A percentile compares a stretch with the other conserved stretches of the same genome.
Conservation (phyloP, 2,797 vertebrate genomes). For the Champsocephalus esox region DNA sequence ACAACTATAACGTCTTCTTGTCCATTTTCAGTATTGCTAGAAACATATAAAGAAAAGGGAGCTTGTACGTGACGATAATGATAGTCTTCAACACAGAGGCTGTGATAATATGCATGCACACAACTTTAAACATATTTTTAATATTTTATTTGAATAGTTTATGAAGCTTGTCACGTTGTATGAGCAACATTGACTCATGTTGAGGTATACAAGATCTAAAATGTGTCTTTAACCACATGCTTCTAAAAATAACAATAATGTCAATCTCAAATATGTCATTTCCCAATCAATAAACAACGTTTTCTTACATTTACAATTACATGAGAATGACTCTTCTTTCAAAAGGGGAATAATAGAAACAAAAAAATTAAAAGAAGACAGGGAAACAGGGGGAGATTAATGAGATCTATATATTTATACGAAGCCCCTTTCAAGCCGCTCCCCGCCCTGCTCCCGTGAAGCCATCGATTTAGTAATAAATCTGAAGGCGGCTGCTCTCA, state of each 20-base stretch:
- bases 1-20: neutral
- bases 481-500: constrained; percentile 62
- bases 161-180: neutral
- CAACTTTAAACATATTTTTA: neutral
- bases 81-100: neutral
- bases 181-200: neutral
- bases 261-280: neutral
- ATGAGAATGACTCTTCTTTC: neutral
- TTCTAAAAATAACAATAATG: neutral
- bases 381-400: constrained; percentile 27
- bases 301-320: neutral
- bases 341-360: neutral
- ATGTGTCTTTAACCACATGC: neutral
- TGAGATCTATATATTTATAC: constrained; percentile 44
- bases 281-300: neutral
- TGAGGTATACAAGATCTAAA: neutral
- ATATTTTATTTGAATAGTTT: neutral
- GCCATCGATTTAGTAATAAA: constrained; percentile 80
- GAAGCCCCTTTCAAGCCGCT: constrained; percentile 39
- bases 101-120: neutral
- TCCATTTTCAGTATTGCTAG: neutral
- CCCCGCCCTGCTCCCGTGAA: constrained; percentile 47
- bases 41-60: neutral
- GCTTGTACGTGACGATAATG: neutral
- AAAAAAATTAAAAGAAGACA: neutral